A percentile compares a stretch with the other conserved stretches of the same genome.
These are phyloP conservation scores for Brenthis ino DNA, from an alignment of 2,888 invertebrate species.

Conservation along the genomic window DNA sequence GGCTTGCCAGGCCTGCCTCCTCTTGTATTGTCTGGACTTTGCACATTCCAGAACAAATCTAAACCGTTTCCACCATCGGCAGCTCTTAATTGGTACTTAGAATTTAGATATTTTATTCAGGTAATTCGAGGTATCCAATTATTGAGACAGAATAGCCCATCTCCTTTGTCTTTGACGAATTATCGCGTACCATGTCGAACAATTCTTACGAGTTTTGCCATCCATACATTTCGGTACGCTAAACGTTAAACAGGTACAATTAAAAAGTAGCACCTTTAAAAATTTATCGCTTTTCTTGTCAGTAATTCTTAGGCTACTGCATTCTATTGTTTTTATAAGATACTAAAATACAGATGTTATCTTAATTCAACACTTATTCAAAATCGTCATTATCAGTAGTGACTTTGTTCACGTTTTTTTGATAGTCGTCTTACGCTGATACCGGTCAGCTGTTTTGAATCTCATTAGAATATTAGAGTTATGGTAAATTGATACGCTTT, in stretches of 20 bases:
- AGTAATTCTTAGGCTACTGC: neutral
- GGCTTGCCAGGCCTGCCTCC: slow-evolving; percentile 23
- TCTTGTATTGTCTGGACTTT: slow-evolving; percentile 36
- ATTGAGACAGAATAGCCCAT: slow-evolving; percentile 5
- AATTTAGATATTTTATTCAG: neutral
- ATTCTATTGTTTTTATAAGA: too few species aligned
- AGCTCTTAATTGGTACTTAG: neutral
- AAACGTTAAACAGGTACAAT: too few species aligned
- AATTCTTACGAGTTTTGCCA: neutral
- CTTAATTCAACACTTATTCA: slow-evolving; percentile 13
- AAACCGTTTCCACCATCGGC: slow-evolving; percentile 3
- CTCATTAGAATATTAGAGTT: too few species aligned
- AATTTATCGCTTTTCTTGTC: neutral
- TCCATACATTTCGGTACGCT: neutral
- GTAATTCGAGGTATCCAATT: slow-evolving; percentile 2
- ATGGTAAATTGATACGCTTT: too few species aligned
- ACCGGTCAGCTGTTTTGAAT: slow-evolving; percentile 12
- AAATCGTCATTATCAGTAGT: neutral
- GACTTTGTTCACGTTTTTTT: slow-evolving; percentile 12
- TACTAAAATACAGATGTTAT: slow-evolving; percentile 9
- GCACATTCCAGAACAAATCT: slow-evolving; percentile 38
- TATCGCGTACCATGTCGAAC: neutral
- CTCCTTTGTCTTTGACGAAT: neutral
- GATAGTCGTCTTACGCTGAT: neutral
- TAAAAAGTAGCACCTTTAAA: neutral